Percentiles rank a stretch among this genome's conserved stretches.
Evolutionary conservation across 2,888 invertebrate species (phyloP).

Genomic region (Epinotia nisella): DNA sequence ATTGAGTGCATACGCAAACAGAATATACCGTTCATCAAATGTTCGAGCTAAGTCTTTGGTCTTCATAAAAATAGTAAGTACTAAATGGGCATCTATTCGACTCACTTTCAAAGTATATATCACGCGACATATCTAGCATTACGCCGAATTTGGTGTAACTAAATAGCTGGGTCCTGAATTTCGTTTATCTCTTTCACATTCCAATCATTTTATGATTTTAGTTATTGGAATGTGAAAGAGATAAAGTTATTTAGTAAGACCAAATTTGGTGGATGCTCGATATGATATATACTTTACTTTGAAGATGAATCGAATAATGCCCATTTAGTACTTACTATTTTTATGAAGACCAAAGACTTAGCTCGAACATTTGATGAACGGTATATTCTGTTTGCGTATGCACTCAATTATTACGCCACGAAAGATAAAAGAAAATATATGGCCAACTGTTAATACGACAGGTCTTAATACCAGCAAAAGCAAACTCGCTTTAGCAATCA

Average conservation of each 20-base stretch:
- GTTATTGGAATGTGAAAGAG: no score
- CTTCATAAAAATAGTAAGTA: not conserved
- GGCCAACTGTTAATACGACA: slow-evolving; percentile 7
- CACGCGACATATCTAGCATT: no score
- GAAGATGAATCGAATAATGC: no score
- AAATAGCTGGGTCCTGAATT: no score
- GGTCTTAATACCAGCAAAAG: not conserved
- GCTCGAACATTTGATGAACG: not conserved
- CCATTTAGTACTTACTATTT: not conserved
- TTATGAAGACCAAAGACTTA: not conserved
- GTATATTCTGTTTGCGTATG: not conserved
- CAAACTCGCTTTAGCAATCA: not conserved
- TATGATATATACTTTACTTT: no score
- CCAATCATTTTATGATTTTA: no score
- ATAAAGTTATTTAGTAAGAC: no score
- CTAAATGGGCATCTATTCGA: no score
- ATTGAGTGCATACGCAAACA: not conserved
- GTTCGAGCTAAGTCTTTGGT: not conserved
- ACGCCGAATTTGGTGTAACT: no score
- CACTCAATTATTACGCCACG: slow-evolving; percentile 13
- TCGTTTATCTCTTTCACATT: no score
- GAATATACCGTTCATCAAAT: not conserved
- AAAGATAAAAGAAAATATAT: slow-evolving; percentile 12
- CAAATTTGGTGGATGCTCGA: no score
- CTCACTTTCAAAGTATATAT: no score